These are phyloP conservation scores for Macquaria ambigua DNA, from an alignment of 2,113 vertebrate species.

Conservation along the genomic window DNA sequence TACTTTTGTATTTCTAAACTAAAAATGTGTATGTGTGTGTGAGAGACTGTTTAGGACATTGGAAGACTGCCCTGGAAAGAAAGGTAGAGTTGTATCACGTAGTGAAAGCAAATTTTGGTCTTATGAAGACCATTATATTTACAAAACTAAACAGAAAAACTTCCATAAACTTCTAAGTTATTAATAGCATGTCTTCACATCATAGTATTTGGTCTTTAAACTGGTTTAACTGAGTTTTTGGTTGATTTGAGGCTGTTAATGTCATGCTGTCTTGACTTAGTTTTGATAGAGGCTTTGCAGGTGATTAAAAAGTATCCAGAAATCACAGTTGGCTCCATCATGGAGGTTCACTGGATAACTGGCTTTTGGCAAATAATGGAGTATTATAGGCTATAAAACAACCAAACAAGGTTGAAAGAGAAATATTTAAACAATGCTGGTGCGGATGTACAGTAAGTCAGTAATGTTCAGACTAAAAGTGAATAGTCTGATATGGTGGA, in stretches of 20 bases:
- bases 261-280: background rate
- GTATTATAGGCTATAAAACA: background rate
- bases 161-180: background rate
- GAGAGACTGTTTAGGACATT: background rate
- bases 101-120: slow-evolving; percentile 43
- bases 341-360: slow-evolving; percentile 1
- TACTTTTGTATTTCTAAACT: background rate
- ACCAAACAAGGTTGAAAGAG: background rate
- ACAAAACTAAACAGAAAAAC: slow-evolving; percentile 6
- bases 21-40: background rate
- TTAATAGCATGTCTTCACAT: slow-evolving; percentile 12
- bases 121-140: slow-evolving; percentile 48
- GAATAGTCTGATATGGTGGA: background rate
- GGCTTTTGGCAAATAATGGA: slow-evolving; percentile 28
- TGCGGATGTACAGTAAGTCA: background rate
- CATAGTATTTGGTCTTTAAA: slow-evolving; percentile 48
- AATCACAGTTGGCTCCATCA: slow-evolving; percentile 4
- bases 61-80: slow-evolving; percentile 47
- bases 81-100: slow-evolving; percentile 46
- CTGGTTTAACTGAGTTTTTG: slow-evolving; percentile 11
- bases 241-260: slow-evolving; percentile 4
- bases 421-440: background rate
- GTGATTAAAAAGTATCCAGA: slow-evolving; percentile 9
- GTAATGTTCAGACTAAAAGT: background rate
- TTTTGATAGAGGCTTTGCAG: slow-evolving; percentile 1